A percentile compares a stretch with the other conserved stretches of the same genome.
Evolutionary conservation across 2,888 invertebrate species (phyloP).

Genomic region (Hyles lineata): DNA sequence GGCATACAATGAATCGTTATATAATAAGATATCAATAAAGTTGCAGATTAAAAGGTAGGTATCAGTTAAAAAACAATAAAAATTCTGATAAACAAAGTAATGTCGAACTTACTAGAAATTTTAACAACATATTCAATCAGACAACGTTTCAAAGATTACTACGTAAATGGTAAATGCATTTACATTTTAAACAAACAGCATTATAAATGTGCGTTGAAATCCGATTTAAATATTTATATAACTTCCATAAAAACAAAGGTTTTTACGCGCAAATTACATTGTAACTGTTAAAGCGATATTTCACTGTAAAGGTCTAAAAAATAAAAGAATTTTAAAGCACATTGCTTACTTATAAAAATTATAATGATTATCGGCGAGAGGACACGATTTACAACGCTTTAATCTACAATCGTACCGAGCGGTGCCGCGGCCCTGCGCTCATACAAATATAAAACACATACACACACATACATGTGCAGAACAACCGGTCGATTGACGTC

Average conservation of each 20-base stretch:
- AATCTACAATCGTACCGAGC: conserved; percentile 16
- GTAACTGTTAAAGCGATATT: neutral
- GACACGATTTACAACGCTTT: conserved; percentile 29
- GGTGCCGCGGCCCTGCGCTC: conserved; percentile 54
- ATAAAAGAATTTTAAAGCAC: neutral
- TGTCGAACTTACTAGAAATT: neutral
- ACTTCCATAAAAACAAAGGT: no score
- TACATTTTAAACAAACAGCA: neutral
- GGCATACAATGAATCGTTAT: neutral
- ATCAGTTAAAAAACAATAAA: conserved; percentile 4
- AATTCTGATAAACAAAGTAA: neutral
- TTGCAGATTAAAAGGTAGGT: neutral
- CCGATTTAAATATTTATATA: no score
- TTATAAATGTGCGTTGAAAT: neutral
- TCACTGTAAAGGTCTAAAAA: neutral
- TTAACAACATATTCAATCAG: neutral
- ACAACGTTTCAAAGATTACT: neutral
- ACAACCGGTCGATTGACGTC: conserved; percentile 80
- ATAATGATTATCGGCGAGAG: neutral
- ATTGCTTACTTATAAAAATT: neutral
- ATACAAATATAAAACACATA: conserved; percentile 41
- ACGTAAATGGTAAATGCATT: conserved; percentile 7
- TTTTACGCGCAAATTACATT: no score
- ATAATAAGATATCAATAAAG: neutral
- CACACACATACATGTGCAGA: conserved; percentile 50